These are phyloP conservation scores for Spongia lamella DNA, from an alignment of 37 sponge, comb jelly and placozoan species.

Conservation along the genomic window DNA sequence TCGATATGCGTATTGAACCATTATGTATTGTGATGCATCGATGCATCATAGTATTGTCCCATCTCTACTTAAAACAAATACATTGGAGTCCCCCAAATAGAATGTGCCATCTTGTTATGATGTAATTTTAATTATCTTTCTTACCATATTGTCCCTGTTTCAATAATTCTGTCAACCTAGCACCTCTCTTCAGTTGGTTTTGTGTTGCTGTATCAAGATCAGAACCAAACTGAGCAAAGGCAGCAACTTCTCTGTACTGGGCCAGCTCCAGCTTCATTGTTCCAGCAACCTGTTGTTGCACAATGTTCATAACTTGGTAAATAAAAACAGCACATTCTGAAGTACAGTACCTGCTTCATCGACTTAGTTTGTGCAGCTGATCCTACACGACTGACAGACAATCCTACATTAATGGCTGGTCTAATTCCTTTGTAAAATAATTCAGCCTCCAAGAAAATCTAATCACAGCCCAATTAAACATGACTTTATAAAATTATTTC, in stretches of 20 bases:
- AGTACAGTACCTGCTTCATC: slow-evolving; percentile 98
- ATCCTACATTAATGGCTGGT: slow-evolving; percentile 99
- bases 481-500: no score
- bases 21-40: no score
- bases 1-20: no score
- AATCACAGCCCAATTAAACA: no score
- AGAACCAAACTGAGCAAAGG: slow-evolving; percentile 99
- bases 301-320: neutral
- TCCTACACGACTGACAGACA: slow-evolving; percentile 97
- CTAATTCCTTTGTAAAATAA: slow-evolving; percentile 99
- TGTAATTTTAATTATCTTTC: no score
- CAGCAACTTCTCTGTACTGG: slow-evolving; percentile 99
- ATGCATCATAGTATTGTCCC: no score
- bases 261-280: slow-evolving; percentile 99
- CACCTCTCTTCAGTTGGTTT: slow-evolving; percentile 92
- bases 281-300: slow-evolving; percentile 86
- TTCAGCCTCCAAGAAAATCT: slow-evolving; percentile 98
- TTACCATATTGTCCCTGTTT: slow-evolving; percentile 98
- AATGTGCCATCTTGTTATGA: no score
- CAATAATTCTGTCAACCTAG: slow-evolving; percentile 97
- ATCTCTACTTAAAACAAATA: no score
- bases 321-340: neutral
- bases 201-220: slow-evolving; percentile 97
- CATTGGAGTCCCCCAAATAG: no score
- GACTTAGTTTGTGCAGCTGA: slow-evolving; percentile 98